Conservation (phyloP, 2,888 invertebrate genomes). For the Ochropleura leucogaster region DNA sequence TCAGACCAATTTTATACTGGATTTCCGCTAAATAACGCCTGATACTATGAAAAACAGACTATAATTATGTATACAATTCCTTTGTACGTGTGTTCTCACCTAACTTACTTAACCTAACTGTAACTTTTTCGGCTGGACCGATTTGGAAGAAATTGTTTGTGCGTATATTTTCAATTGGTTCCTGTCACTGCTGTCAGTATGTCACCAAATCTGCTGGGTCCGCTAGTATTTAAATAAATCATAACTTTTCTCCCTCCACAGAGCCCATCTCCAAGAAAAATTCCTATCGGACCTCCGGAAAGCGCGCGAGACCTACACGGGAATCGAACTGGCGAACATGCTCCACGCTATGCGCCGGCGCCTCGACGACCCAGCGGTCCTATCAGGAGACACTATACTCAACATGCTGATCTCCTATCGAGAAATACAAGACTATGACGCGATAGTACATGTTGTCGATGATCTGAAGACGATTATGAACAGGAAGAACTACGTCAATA, state of each 20-base stretch:
- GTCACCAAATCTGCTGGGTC: too few relatives aligned
- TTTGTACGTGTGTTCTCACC: too few relatives aligned
- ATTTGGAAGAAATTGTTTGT: too few relatives aligned
- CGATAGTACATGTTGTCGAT: constrained; percentile 98
- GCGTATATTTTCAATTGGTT: too few relatives aligned
- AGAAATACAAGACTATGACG: constrained; percentile 98
- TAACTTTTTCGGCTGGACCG: too few relatives aligned
- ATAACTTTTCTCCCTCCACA: constrained; percentile 77
- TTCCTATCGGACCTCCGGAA: constrained; percentile 98
- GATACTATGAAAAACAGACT: background rate
- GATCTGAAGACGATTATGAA: constrained; percentile 97
- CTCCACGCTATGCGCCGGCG: constrained; percentile 97
- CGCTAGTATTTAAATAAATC: background rate
- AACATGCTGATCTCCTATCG: constrained; percentile 98
- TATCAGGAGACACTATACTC: constrained; percentile 98
- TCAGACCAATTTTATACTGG: too few relatives aligned
- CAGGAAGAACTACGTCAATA: constrained; percentile 96
- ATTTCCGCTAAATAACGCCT: background rate
- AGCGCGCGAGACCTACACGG: constrained; percentile 96
- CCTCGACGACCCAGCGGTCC: constrained; percentile 98
- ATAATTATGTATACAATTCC: background rate
- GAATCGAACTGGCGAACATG: constrained; percentile 94
- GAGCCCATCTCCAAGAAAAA: constrained; percentile 99
- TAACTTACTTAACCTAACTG: too few relatives aligned
- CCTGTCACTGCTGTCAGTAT: too few relatives aligned